Base-by-base conservation (phyloP, 2,888 invertebrate species). In the Crossocerus cetratus region DNA sequence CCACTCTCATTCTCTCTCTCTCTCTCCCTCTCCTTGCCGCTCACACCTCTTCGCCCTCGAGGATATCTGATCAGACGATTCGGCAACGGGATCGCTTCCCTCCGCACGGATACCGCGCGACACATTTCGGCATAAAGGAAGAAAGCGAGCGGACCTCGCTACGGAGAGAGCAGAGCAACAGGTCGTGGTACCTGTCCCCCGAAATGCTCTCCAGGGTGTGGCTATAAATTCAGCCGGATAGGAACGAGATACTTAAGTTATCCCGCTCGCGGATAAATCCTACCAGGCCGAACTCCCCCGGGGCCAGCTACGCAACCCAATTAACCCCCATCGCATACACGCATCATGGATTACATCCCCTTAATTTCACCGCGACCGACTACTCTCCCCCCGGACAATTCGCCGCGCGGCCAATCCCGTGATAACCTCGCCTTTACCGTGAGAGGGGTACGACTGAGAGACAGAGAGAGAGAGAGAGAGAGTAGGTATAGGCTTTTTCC, bases 151-250 rank as follows among this genome's bases (percentile, higher is more conserved):
- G 49, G 16, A 49, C 4, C 16, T n/a, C n/a, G n/a, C 49, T 16
- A 45, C 45, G 45, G 45, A 45, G 45, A 32, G 32, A 49, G 45
- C 16, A 16, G 49, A 49, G 49, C 49, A 49, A 49, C n/a, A 16
- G 49, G 49, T 14, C 16, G 16, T 49, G 57, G 54, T 81, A 72
- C 64, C 80, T 74, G 78, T 68, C 66, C 32, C 32, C 71, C 74
- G 65, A 71, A 71, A 61, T 65, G 61, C 43, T 45, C 54, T 59
- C 32, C 32, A 32, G 70, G 70, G 70, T 70, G 72, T 70, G 78
- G 72, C 78, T 60, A 58, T 81, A 78, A 80, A 80, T 75, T 73
- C 60, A 59, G 62, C 20, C 55, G 64, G 69, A 69, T 80, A 74
- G 69, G 65, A 66, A 63, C 69, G 56, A 74, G 69, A 66, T 74